These are phyloP conservation scores for Uloborus plumipes DNA, from an alignment of 2,888 invertebrate species.

Conservation along the genomic window DNA sequence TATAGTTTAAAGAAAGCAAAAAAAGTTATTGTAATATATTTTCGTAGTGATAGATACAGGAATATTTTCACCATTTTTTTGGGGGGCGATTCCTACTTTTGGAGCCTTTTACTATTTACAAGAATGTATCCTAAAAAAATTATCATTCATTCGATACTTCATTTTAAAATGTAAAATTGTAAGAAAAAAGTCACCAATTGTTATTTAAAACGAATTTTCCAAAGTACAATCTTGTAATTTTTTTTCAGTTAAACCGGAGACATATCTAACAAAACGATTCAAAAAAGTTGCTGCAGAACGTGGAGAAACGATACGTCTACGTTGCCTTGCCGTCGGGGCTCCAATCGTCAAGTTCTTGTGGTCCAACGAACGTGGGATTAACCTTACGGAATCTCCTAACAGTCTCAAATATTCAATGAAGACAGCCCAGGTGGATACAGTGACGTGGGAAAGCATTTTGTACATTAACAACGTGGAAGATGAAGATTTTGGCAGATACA, in stretches of 20 bases:
- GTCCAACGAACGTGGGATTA: constrained; percentile 70
- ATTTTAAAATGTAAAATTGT: too few relatives aligned
- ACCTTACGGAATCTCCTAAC: constrained; percentile 19
- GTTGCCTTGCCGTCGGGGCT: constrained; percentile 81
- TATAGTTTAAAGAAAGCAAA: too few relatives aligned
- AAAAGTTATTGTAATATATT: too few relatives aligned
- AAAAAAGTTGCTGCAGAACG: constrained; percentile 88
- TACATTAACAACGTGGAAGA: constrained; percentile 84
- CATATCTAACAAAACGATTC: constrained; percentile 84
- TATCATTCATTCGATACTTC: too few relatives aligned
- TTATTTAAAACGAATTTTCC: too few relatives aligned
- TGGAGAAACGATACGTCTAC: constrained; percentile 77
- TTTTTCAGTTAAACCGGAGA: constrained; percentile 83
- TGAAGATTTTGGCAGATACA: constrained; percentile 90
- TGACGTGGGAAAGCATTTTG: constrained; percentile 85
- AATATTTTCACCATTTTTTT: too few relatives aligned
- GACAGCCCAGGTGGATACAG: constrained; percentile 77
- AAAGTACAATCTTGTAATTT: constrained; percentile 16
- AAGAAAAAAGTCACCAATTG: too few relatives aligned
- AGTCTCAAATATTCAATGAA: constrained; percentile 34
- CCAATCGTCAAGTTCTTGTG: constrained; percentile 88
- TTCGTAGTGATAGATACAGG: too few relatives aligned
- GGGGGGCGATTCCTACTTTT: too few relatives aligned
- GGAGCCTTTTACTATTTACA: too few relatives aligned
- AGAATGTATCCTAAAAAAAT: too few relatives aligned